A percentile compares a stretch with the other conserved stretches of the same genome.
These are phyloP conservation scores for Orgyia antiqua DNA, from an alignment of 2,888 invertebrate genomes.

Conservation along the genomic window DNA sequence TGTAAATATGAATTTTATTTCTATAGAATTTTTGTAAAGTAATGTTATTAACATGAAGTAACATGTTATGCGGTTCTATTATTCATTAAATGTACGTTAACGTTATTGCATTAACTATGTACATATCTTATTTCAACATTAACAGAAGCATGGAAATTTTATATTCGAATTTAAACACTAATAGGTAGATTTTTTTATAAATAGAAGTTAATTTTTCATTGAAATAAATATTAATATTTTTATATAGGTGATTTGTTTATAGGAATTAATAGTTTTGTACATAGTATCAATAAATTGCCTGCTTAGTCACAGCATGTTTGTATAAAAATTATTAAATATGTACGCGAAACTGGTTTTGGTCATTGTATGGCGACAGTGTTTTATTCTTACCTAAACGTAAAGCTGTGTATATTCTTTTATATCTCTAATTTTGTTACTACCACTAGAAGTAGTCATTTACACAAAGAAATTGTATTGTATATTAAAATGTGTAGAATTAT, in stretches of 20 bases:
- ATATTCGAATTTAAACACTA: constrained; percentile 14
- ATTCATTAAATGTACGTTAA: constrained; percentile 32
- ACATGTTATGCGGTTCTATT: constrained; percentile 32
- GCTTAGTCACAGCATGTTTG: constrained; percentile 38
- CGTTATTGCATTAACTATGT: too few species aligned
- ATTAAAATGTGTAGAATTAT: too few species aligned
- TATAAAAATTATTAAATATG: constrained; percentile 6
- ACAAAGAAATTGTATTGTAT: not conserved
- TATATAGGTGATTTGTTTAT: too few species aligned
- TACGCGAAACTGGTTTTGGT: constrained; percentile 22
- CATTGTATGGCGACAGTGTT: constrained; percentile 21
- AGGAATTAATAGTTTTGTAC: constrained; percentile 12
- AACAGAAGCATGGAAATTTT: constrained; percentile 25
- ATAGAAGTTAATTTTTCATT: too few species aligned
- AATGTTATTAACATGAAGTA: constrained; percentile 37
- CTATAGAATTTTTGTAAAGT: constrained; percentile 24
- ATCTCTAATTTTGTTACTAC: constrained; percentile 1
- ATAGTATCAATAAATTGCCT: constrained; percentile 20
- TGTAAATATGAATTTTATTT: constrained; percentile 12
- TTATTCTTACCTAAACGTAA: not conserved
- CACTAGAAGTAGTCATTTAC: constrained; percentile 2
- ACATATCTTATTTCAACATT: too few species aligned
- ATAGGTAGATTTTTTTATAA: too few species aligned
- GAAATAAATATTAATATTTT: too few species aligned
- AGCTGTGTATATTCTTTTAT: constrained; percentile 3